These are phyloP conservation scores for Varroa destructor DNA, from an alignment of 1,140 invertebrate genomes.

Conservation along the genomic window DNA sequence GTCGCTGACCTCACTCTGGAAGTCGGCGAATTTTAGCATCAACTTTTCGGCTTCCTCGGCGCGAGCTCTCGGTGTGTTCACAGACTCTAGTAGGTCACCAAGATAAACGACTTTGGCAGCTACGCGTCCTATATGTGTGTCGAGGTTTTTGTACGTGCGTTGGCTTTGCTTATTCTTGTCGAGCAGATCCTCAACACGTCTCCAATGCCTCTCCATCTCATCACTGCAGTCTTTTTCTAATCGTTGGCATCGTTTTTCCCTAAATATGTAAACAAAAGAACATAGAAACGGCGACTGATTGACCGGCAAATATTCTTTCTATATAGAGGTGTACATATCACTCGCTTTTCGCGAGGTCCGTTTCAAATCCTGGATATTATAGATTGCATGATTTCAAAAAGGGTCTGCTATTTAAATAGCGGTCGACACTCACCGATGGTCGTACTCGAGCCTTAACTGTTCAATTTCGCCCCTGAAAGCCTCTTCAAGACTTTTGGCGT, in stretches of 20 bases:
- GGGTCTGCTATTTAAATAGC: no score
- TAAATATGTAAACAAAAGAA: slow-evolving; percentile 33
- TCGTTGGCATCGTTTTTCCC: slow-evolving; percentile 68
- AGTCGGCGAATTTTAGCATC: slow-evolving; percentile 84
- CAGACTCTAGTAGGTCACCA: slow-evolving; percentile 90
- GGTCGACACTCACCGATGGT: slow-evolving; percentile 31
- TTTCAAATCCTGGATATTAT: no score
- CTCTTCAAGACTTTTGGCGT: slow-evolving; percentile 54
- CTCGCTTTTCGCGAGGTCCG: no score
- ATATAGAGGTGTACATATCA: no score
- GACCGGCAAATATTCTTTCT: no score
- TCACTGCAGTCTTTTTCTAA: slow-evolving; percentile 67
- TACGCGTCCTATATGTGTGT: slow-evolving; percentile 88
- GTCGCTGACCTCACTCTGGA: slow-evolving; percentile 70
- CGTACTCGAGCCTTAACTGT: slow-evolving; percentile 34
- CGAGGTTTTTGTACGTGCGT: slow-evolving; percentile 74
- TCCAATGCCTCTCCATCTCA: slow-evolving; percentile 68
- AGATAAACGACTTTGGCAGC: slow-evolving; percentile 93
- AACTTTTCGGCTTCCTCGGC: slow-evolving; percentile 87
- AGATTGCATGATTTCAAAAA: no score
- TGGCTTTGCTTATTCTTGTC: slow-evolving; percentile 74
- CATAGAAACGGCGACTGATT: neutral
- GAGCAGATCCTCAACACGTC: slow-evolving; percentile 64
- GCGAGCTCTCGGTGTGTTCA: slow-evolving; percentile 79
- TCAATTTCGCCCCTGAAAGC: slow-evolving; percentile 82